Percentiles rank a stretch among this genome's conserved stretches.
Evolutionary conservation across 2,797 vertebrate species (phyloP).

Genomic region (Xenopus petersii): DNA sequence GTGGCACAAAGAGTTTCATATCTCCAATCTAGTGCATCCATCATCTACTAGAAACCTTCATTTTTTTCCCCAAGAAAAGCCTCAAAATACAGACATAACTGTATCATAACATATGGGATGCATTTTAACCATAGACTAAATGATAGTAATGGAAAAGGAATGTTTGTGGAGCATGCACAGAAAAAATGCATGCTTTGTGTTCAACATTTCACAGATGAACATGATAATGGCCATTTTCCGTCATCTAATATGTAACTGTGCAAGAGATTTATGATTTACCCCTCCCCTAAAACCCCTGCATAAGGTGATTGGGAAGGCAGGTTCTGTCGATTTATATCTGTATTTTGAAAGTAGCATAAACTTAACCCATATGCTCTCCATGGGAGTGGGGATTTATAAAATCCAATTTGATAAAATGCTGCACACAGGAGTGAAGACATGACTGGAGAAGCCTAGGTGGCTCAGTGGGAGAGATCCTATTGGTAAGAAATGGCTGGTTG

Average conservation of each 20-base stretch:
- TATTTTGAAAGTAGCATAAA: conserved; percentile 17
- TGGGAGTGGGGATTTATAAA: background rate
- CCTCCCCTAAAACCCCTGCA: no score
- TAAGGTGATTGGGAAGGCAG: no score
- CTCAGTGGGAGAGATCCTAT: conserved; percentile 12
- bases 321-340: conserved; percentile 1
- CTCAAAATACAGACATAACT: conserved; percentile 32
- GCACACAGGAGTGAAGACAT: conserved; percentile 16
- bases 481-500: conserved; percentile 22
- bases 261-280: no score
- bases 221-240: no score
- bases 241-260: no score
- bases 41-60: background rate
- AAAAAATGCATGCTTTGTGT: background rate
- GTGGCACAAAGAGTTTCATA: background rate
- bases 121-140: background rate
- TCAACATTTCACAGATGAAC: no score
- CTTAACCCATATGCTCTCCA: background rate
- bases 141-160: background rate
- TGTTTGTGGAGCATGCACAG: background rate
- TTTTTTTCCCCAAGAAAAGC: background rate
- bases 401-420: conserved; percentile 6
- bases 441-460: conserved; percentile 9
- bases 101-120: background rate
- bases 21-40: conserved; percentile 1